Percentiles rank a stretch among this genome's conserved stretches.
phyloP scores from a whole-genome alignment of 2,113 vertebrate genomes.

The Eulemur macaco region DNA sequence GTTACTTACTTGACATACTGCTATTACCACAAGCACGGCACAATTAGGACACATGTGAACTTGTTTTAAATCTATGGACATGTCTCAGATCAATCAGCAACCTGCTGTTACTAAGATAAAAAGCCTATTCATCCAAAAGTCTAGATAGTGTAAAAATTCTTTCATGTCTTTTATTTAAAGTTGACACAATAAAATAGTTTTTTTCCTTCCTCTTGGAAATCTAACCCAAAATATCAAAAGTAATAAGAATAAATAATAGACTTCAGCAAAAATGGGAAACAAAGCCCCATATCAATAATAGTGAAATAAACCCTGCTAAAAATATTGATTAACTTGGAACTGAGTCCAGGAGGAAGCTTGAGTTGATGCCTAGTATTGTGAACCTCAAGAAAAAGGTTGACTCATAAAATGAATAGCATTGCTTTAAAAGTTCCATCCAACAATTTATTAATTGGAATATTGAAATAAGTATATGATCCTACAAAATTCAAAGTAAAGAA shows the following conservation, averaged over 20 bases:
- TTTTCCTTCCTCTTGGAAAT: not conserved
- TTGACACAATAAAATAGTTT: not conserved
- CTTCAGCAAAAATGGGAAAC: not conserved
- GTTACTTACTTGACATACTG: not conserved
- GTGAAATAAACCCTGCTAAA: not conserved
- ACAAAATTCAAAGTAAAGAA: not conserved
- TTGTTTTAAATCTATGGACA: rapidly evolving
- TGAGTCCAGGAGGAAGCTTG: not conserved
- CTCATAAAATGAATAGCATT: not conserved
- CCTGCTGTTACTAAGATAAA: too few relatives aligned
- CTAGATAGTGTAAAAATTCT: not conserved
- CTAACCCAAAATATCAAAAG: not conserved
- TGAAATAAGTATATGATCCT: not conserved
- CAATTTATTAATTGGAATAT: not conserved
- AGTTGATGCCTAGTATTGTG: not conserved
- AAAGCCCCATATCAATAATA: not conserved
- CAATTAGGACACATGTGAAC: not conserved
- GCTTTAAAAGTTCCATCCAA: not conserved
- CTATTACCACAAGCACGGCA: too few relatives aligned
- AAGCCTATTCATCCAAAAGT: not conserved
- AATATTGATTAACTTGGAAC: too few relatives aligned
- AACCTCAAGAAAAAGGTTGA: not conserved
- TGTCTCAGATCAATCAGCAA: not conserved
- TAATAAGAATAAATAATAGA: not conserved
- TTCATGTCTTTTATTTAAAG: not conserved